Evolutionary conservation across 2,113 vertebrate species (phyloP).

Genomic region (Sinosuthora webbiana): DNA sequence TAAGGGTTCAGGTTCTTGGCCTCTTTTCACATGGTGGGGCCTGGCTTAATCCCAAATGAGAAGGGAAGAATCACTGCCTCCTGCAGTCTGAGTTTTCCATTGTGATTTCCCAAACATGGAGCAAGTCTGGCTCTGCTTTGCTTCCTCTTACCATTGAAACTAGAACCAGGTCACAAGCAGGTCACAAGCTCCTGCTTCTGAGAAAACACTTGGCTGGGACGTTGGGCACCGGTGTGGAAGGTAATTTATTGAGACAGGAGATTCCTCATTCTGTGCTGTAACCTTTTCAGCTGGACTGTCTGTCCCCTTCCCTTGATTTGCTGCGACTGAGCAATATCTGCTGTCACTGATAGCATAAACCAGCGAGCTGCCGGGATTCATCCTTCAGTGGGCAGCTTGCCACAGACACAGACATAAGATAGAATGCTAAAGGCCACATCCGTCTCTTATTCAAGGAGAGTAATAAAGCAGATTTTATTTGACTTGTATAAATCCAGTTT

Average conservation of each 20-base stretch:
- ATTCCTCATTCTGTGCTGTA: background rate
- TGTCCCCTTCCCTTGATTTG: background rate
- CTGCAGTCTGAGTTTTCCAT: background rate
- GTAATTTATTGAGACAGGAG: background rate
- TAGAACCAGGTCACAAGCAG: background rate
- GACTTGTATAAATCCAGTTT: slow-evolving; percentile 58
- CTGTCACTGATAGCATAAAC: background rate
- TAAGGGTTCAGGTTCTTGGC: background rate
- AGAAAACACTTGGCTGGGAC: background rate
- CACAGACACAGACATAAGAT: background rate
- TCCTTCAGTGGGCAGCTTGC: background rate
- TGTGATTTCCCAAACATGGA: background rate
- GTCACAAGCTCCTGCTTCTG: background rate
- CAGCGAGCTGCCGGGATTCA: background rate
- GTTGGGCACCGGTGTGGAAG: background rate
- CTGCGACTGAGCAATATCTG: background rate
- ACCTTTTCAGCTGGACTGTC: background rate
- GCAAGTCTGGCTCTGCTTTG: background rate
- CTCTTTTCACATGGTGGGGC: background rate
- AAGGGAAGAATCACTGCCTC: background rate
- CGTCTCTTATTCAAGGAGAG: slow-evolving; percentile 14
- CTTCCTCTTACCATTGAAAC: background rate
- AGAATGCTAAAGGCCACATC: slow-evolving; percentile 18
- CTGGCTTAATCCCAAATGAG: background rate
- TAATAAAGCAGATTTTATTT: slow-evolving; percentile 56